These are phyloP conservation scores for Ferrisia virgata DNA, from an alignment of 2,888 invertebrate genomes.

Conservation along the genomic window DNA sequence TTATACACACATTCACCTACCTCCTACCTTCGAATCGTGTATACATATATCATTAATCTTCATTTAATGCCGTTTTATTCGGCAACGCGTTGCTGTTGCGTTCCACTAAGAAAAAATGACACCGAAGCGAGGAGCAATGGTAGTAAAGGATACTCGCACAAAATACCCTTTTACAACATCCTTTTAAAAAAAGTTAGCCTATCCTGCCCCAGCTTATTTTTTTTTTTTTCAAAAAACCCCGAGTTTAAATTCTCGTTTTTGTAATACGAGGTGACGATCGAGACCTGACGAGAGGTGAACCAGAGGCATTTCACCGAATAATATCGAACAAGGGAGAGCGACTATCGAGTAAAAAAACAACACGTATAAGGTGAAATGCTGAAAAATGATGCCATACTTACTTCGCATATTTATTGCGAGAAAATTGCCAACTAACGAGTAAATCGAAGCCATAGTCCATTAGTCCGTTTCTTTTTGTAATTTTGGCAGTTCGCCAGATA, in stretches of 20 bases:
- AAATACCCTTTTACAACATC: background rate
- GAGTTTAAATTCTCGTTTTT: conserved; percentile 7
- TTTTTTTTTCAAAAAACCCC: background rate
- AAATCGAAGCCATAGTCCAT: conserved; percentile 20
- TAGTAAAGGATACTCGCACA: background rate
- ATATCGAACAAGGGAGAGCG: background rate
- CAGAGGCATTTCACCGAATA: too few relatives aligned
- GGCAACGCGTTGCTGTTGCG: background rate
- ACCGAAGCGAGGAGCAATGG: too few relatives aligned
- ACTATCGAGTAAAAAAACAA: background rate
- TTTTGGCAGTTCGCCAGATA: background rate
- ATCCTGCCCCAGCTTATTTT: background rate
- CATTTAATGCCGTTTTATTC: conserved; percentile 38
- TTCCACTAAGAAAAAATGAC: background rate
- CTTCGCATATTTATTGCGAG: conserved; percentile 36
- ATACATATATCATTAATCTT: conserved; percentile 42
- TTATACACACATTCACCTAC: background rate
- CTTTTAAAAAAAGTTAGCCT: background rate
- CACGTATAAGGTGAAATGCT: background rate
- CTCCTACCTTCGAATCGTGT: background rate
- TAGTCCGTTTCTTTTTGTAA: conserved; percentile 3
- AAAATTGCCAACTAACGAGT: conserved; percentile 5
- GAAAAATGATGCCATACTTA: conserved; percentile 39
- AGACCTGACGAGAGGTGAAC: background rate
- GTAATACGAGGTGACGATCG: background rate